These are phyloP conservation scores for Lipophrys pholis DNA, from an alignment of 2,113 vertebrate genomes.

Conservation along the genomic window DNA sequence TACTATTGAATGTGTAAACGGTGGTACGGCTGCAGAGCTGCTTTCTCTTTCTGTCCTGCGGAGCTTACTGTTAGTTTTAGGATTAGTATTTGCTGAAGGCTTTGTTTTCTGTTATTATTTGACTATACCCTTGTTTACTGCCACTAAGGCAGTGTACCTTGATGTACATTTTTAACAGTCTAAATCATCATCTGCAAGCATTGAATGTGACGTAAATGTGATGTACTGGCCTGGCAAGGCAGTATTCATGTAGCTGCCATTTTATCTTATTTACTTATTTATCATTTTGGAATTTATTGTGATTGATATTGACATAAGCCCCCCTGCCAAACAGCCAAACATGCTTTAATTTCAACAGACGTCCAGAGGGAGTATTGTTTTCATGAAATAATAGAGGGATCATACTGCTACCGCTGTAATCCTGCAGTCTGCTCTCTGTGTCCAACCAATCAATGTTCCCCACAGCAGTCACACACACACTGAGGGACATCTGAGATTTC, in stretches of 20 bases:
- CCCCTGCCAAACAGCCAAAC: conserved; percentile 23
- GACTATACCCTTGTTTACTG: no score
- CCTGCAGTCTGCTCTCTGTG: conserved; percentile 11
- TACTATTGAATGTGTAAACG: no score
- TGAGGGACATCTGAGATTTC: conserved; percentile 23
- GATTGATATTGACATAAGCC: conserved; percentile 18
- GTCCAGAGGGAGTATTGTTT: conserved; percentile 3
- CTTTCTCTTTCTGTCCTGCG: no score
- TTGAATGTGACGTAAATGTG: no score
- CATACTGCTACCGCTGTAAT: conserved; percentile 16
- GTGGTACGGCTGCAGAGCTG: no score
- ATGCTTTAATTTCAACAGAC: conserved; percentile 23
- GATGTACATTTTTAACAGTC: no score
- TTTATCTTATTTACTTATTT: not conserved
- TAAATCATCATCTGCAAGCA: no score
- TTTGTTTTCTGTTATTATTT: no score
- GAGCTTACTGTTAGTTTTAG: no score
- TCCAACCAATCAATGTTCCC: conserved; percentile 29
- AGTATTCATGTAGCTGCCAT: conserved; percentile 1
- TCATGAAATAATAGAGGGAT: conserved; percentile 30
- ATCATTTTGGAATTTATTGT: not conserved
- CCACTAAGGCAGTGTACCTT: no score
- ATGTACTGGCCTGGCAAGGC: not conserved
- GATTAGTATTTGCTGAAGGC: no score
- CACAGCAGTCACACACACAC: conserved; percentile 17